phyloP scores from a whole-genome alignment of 2,113 vertebrate species.

The Labeo catla region DNA sequence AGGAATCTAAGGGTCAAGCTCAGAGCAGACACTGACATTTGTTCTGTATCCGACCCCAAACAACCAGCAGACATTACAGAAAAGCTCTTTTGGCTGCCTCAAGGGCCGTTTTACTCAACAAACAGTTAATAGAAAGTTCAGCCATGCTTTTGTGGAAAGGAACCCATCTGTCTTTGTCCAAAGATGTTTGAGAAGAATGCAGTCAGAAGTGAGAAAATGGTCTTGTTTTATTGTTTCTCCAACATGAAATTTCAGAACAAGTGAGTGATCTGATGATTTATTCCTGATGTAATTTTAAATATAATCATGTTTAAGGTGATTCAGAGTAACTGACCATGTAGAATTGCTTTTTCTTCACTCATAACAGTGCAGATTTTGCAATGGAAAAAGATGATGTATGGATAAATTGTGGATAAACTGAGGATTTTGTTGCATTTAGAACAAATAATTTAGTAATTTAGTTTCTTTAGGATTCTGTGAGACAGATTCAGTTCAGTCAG shows the following conservation, averaged over 20 bases:
- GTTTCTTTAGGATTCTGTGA: neutral
- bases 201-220: neutral
- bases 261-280: neutral
- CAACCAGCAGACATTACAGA: conserved; percentile 14
- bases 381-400: neutral
- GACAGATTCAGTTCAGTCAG: no score
- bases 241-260: neutral
- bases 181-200: neutral
- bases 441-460: neutral
- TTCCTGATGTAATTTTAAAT: neutral
- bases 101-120: conserved; percentile 18
- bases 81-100: neutral
- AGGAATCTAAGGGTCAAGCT: conserved; percentile 30
- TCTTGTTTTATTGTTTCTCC: neutral
- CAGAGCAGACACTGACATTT: conserved; percentile 34
- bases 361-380: neutral
- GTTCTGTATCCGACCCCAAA: conserved; percentile 33
- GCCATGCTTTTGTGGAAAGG: neutral
- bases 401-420: neutral
- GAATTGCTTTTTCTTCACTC: neutral
- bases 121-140: conserved; percentile 20
- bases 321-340: neutral
- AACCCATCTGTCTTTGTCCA: neutral
- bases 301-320: neutral
- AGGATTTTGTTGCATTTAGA: neutral